Conservation (phyloP, 1,140 invertebrate species). For the Temnothorax longispinosus region DNA sequence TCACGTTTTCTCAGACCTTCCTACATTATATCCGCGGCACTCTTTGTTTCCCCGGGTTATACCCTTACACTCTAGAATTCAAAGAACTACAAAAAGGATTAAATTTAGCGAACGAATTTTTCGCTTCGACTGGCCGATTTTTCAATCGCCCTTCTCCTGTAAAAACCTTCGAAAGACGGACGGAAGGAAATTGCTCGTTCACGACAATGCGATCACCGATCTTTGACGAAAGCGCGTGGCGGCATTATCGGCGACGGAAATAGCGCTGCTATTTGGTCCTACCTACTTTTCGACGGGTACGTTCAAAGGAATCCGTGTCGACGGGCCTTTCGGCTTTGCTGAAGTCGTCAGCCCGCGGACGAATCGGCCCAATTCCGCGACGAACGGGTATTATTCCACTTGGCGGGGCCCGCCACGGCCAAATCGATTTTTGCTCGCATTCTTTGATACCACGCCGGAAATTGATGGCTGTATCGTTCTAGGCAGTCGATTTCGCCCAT, state of each 20-base stretch:
- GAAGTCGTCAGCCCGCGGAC: not conserved
- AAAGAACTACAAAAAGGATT: slow-evolving; percentile 26
- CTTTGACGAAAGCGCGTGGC: slow-evolving; percentile 46
- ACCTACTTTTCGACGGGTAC: slow-evolving; percentile 7
- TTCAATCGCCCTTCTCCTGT: slow-evolving; percentile 2
- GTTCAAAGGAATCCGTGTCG: slow-evolving; percentile 38
- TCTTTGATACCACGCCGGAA: slow-evolving; percentile 18
- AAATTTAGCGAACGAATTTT: slow-evolving; percentile 41
- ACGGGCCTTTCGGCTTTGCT: slow-evolving; percentile 36
- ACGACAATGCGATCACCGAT: slow-evolving; percentile 50
- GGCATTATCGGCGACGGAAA: slow-evolving; percentile 46
- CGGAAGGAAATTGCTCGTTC: slow-evolving; percentile 54
- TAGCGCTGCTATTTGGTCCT: not conserved
- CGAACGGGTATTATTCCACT: slow-evolving; percentile 50
- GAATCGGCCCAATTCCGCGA: slow-evolving; percentile 48
- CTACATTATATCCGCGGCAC: not conserved
- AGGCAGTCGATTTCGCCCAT: not conserved
- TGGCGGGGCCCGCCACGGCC: not conserved
- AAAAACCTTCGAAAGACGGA: slow-evolving; percentile 24
- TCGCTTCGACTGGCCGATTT: slow-evolving; percentile 19
- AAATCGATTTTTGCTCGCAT: not conserved
- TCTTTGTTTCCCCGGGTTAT: not conserved
- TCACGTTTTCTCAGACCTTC: not conserved
- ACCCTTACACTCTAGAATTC: not conserved
- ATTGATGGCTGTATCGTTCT: slow-evolving; percentile 26